A percentile compares a stretch with the other conserved stretches of the same genome.
phyloP scores from a whole-genome alignment of 2,797 vertebrate species.

The Danio jaintianensis region DNA sequence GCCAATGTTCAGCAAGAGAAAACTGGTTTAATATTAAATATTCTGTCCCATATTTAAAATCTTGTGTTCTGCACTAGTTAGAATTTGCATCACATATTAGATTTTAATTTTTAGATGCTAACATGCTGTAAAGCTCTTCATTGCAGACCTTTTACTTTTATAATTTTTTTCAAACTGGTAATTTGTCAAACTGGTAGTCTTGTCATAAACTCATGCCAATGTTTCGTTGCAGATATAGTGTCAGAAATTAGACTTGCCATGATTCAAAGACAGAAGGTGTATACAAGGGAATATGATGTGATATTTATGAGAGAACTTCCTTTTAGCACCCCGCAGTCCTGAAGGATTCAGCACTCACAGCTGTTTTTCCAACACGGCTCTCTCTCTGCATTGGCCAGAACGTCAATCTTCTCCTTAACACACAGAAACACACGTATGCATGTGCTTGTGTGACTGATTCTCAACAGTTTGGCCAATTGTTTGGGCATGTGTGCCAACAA shows the following conservation, averaged over 20 bases:
- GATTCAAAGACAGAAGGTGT: neutral
- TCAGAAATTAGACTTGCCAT: neutral
- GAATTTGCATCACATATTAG: neutral
- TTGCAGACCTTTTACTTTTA: too few species aligned
- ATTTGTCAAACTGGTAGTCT: too few species aligned
- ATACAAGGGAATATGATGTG: neutral
- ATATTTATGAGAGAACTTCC: constrained; percentile 31
- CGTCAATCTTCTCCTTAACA: neutral
- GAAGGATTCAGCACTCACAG: constrained; percentile 10
- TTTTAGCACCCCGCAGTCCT: neutral
- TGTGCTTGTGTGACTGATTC: neutral
- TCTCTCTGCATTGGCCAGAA: constrained; percentile 2
- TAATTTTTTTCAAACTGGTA: too few species aligned
- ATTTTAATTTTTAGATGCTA: neutral
- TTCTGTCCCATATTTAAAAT: neutral
- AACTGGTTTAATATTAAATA: neutral
- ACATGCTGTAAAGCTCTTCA: too few species aligned
- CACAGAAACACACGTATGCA: neutral
- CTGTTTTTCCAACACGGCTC: constrained; percentile 15
- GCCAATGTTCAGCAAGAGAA: constrained; percentile 5
- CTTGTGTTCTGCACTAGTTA: neutral
- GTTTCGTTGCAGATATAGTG: neutral
- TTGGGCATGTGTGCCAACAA: neutral
- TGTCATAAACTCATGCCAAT: neutral
- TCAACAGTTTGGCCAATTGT: neutral